Percentiles rank a stretch among this genome's conserved stretches.
Conservation (phyloP, 2,888 invertebrate species). For the Mystacides longicornis region DNA sequence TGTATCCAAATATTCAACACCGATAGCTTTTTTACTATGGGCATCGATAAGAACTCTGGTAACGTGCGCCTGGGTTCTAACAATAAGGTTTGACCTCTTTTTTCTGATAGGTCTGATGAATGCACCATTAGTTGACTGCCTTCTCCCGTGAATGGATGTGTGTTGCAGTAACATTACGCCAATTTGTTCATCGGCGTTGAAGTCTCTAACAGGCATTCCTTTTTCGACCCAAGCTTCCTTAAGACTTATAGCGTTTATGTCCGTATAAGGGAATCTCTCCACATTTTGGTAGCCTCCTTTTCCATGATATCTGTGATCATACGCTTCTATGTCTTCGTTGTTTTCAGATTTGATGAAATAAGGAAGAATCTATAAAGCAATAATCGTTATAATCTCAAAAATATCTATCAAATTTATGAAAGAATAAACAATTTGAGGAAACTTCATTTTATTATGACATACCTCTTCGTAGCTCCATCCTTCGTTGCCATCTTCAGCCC, state of each 20-base stretch:
- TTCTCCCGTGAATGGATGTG: constrained; percentile 53
- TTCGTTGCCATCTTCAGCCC: constrained; percentile 54
- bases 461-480: constrained; percentile 58
- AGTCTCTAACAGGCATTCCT: constrained; percentile 52
- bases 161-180: constrained; percentile 57
- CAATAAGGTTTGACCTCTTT: constrained; percentile 43
- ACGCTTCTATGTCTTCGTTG: constrained; percentile 49
- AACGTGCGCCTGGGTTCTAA: constrained; percentile 47
- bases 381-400: no score
- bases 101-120: constrained; percentile 59
- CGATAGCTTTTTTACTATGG: constrained; percentile 42
- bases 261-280: constrained; percentile 55
- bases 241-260: constrained; percentile 49
- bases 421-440: background rate
- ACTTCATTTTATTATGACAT: constrained; percentile 5
- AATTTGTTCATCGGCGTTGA: constrained; percentile 50
- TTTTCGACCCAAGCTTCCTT: constrained; percentile 55
- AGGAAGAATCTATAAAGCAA: constrained; percentile 48
- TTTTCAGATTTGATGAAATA: constrained; percentile 64
- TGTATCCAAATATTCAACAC: constrained; percentile 44
- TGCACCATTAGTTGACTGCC: constrained; percentile 56
- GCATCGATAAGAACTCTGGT: constrained; percentile 53
- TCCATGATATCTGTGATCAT: constrained; percentile 51
- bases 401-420: background rate
- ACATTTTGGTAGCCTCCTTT: constrained; percentile 57